Percentiles rank a stretch among this genome's conserved stretches.
Conservation (phyloP, 2,797 vertebrate species). For the Graptemys geographica region DNA sequence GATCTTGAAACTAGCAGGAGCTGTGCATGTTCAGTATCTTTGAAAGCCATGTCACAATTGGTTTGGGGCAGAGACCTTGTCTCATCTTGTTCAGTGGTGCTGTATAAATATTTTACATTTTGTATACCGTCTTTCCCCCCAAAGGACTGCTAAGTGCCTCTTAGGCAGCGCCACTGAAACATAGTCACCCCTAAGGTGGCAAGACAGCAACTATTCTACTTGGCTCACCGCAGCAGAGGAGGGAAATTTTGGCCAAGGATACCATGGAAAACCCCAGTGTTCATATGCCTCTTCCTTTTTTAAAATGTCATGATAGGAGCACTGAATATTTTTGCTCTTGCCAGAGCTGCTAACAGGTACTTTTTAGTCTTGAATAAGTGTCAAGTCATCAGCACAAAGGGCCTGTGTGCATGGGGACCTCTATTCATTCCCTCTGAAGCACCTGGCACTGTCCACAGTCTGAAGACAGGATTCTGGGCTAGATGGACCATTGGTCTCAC, state of each 20-base stretch:
- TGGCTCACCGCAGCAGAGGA: not conserved
- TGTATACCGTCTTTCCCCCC: not conserved
- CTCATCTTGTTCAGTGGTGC: not conserved
- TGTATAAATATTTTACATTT: not conserved
- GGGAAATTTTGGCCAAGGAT: not conserved
- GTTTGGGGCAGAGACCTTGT: not conserved
- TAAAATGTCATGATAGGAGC: not conserved
- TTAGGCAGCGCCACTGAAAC: not conserved
- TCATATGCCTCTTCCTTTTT: not conserved
- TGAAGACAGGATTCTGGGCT: not conserved
- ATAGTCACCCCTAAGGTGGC: not conserved
- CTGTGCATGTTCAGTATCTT: conserved; percentile 18
- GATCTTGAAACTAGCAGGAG: conserved; percentile 34
- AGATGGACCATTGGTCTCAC: not conserved
- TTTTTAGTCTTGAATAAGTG: not conserved
- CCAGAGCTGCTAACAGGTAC: not conserved
- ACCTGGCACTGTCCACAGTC: not conserved
- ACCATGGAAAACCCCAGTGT: not conserved
- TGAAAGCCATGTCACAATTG: not conserved
- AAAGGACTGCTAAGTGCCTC: not conserved
- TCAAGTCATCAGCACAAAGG: not conserved
- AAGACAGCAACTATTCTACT: not conserved
- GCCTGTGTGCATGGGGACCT: not conserved
- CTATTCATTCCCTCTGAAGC: not conserved
- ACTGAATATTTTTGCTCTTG: not conserved